Conservation (phyloP, 2,113 vertebrate genomes). For the Apeltes quadracus region DNA sequence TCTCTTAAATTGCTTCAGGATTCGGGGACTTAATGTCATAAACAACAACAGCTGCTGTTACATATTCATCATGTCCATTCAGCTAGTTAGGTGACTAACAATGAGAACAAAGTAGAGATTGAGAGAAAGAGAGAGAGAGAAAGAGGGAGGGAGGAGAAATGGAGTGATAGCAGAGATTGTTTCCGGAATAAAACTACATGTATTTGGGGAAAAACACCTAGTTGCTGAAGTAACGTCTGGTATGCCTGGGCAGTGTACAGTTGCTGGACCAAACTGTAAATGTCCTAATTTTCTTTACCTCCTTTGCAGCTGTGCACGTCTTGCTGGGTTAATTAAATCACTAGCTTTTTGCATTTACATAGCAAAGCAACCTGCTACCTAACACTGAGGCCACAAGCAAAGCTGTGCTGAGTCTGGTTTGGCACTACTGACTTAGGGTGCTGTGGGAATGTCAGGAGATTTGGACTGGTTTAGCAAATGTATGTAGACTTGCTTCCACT, state of each 20-base stretch:
- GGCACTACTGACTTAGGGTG: slow-evolving; percentile 26
- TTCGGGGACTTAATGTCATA: slow-evolving; percentile 63
- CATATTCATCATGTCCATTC: slow-evolving; percentile 72
- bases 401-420: slow-evolving; percentile 40
- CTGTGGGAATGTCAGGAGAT: slow-evolving; percentile 25
- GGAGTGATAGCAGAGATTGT: slow-evolving; percentile 5
- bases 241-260: neutral
- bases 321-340: slow-evolving; percentile 68
- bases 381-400: slow-evolving; percentile 37
- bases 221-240: neutral
- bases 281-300: slow-evolving; percentile 41
- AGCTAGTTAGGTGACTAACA: slow-evolving; percentile 52
- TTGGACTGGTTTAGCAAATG: slow-evolving; percentile 36
- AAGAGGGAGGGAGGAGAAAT: neutral
- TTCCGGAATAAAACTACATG: slow-evolving; percentile 7
- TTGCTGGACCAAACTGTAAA: slow-evolving; percentile 1
- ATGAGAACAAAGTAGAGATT: slow-evolving; percentile 31
- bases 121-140: neutral
- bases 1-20: slow-evolving; percentile 41
- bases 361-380: slow-evolving; percentile 62
- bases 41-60: slow-evolving; percentile 76
- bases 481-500: slow-evolving; percentile 17
- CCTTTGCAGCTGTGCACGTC: slow-evolving; percentile 34
- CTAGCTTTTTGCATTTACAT: slow-evolving; percentile 69
- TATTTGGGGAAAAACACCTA: neutral